Percentiles rank a stretch among this genome's conserved stretches.
These are phyloP conservation scores for Gobionotothen gibberifrons DNA, from an alignment of 2,797 vertebrate genomes.

Conservation along the genomic window DNA sequence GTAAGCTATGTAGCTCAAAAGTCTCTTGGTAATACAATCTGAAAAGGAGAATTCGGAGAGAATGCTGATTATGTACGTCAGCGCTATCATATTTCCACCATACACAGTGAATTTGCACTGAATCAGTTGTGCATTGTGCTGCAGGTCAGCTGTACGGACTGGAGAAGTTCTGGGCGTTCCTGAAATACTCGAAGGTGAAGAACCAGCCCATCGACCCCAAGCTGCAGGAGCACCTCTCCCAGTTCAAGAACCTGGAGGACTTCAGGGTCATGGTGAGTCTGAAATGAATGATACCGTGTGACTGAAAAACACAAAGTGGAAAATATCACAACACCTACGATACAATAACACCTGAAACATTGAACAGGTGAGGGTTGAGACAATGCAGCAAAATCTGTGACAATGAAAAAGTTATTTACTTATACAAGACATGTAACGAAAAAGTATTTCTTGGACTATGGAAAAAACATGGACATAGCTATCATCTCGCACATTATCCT, in stretches of 20 bases:
- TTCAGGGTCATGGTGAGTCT: constrained; percentile 85
- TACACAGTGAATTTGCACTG: neutral
- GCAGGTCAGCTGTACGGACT: constrained; percentile 95
- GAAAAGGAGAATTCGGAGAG: neutral
- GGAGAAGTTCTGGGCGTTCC: constrained; percentile 98
- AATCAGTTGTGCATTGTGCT: neutral
- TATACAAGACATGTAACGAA: neutral
- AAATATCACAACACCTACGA: no score
- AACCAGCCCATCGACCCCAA: constrained; percentile 88
- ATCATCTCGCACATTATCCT: neutral
- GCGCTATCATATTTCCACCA: neutral
- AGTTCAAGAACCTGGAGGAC: constrained; percentile 94
- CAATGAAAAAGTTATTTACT: no score
- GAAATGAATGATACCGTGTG: no score
- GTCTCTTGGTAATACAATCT: neutral
- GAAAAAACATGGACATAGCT: neutral
- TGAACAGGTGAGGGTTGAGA: no score
- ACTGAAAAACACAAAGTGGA: no score
- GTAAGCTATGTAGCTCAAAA: no score
- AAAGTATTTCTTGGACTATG: neutral
- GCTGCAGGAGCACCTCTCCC: constrained; percentile 90
- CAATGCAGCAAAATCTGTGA: no score
- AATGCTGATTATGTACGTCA: neutral
- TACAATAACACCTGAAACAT: no score
- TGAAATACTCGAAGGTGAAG: constrained; percentile 92